A percentile compares a stretch with the other conserved stretches of the same genome.
Conservation (phyloP, 2,113 vertebrate species). For the Zosterops lateralis region DNA sequence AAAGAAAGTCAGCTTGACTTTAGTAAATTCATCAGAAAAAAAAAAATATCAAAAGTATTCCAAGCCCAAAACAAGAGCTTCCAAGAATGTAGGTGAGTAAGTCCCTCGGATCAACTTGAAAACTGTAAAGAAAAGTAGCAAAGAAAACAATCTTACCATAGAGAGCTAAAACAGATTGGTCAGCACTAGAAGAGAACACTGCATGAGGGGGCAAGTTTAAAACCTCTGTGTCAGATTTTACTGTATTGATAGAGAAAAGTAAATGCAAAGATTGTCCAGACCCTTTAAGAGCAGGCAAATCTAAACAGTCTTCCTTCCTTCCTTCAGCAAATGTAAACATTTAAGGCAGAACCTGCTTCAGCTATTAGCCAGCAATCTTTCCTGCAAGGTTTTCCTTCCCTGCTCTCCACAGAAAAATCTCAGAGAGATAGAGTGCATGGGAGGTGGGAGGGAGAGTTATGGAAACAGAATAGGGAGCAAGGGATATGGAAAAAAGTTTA, state of each 20-base stretch:
- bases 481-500: neutral
- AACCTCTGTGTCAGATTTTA: neutral
- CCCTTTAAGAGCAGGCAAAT: constrained; percentile 23
- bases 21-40: neutral
- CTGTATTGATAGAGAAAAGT: neutral
- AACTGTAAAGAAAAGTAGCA: neutral
- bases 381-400: constrained; percentile 2
- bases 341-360: neutral
- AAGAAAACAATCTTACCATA: neutral
- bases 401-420: constrained; percentile 12
- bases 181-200: neutral
- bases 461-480: neutral
- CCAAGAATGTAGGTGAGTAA: constrained; percentile 26
- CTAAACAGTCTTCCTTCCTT: constrained; percentile 48
- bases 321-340: constrained; percentile 51
- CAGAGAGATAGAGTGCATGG: neutral
- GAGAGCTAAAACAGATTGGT: neutral
- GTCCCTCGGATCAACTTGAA: neutral
- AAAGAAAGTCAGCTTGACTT: neutral
- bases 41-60: neutral
- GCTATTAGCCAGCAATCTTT: neutral
- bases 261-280: constrained; percentile 50
- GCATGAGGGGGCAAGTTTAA: neutral
- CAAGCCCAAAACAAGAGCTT: neutral
- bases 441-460: neutral